These are phyloP conservation scores for Mus spicilegus DNA, from an alignment of 2,113 vertebrate genomes.

Conservation along the genomic window DNA sequence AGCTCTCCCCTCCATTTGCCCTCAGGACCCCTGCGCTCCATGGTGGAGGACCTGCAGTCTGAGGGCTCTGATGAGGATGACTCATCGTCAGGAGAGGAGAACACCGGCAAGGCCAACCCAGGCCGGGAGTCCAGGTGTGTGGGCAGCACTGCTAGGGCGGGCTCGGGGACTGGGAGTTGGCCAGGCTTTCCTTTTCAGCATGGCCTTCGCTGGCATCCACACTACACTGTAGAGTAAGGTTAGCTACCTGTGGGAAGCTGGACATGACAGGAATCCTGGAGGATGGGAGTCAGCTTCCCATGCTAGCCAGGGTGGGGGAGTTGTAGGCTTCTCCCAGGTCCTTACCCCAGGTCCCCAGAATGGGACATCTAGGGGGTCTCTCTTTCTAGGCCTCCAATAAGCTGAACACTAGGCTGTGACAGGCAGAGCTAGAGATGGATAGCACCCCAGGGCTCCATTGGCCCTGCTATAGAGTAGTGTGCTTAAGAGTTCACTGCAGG, in stretches of 20 bases:
- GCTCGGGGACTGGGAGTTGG: neutral
- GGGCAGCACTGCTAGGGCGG: neutral
- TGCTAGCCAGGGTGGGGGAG: neutral
- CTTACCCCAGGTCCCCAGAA: neutral
- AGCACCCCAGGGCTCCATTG: neutral
- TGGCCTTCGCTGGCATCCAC: neutral
- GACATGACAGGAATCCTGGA: neutral
- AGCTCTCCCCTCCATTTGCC: neutral
- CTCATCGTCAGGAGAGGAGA: conserved; percentile 95
- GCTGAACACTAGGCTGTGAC: neutral
- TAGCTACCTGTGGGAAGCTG: neutral
- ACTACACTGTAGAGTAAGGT: neutral
- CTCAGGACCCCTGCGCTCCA: conserved; percentile 95
- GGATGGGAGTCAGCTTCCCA: too few relatives aligned
- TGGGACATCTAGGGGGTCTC: neutral
- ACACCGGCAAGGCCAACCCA: conserved; percentile 92
- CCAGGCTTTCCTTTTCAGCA: too few relatives aligned
- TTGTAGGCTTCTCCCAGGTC: neutral
- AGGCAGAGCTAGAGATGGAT: neutral
- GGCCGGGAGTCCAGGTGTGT: conserved; percentile 95
- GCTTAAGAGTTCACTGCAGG: neutral
- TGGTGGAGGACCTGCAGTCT: conserved; percentile 98
- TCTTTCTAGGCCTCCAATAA: neutral
- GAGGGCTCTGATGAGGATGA: conserved; percentile 97
- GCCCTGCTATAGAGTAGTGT: neutral